A percentile compares a stretch with the other conserved stretches of the same genome.
These are phyloP conservation scores for Eumacrocentrus americanus DNA, from an alignment of 2,888 invertebrate species.

Conservation along the genomic window DNA sequence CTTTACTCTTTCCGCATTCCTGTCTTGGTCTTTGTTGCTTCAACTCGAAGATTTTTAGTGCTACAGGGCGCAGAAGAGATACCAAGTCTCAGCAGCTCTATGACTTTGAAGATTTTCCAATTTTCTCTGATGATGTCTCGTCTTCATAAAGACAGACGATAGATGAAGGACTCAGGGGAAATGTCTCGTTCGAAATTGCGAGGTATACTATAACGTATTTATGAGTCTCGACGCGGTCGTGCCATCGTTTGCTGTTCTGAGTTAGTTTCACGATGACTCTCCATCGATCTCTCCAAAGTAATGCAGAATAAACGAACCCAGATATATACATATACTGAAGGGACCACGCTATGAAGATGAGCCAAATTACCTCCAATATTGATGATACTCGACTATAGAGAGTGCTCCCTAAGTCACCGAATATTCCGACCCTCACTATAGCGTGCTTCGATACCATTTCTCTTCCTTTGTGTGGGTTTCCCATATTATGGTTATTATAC, in stretches of 20 bases:
- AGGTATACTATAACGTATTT: conserved; percentile 6
- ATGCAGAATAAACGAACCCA: conserved; percentile 12
- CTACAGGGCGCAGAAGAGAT: no score
- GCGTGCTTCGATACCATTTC: no score
- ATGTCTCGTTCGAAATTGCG: background rate
- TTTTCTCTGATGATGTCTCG: background rate
- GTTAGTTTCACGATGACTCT: conserved; percentile 2
- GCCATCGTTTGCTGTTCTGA: background rate
- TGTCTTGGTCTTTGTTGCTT: no score
- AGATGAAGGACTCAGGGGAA: background rate
- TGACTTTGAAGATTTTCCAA: background rate
- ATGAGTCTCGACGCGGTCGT: conserved; percentile 12
- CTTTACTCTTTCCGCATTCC: no score
- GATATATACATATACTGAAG: background rate
- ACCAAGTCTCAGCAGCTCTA: no score
- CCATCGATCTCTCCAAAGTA: conserved; percentile 8
- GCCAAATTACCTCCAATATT: conserved; percentile 19
- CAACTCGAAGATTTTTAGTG: no score
- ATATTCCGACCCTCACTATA: no score
- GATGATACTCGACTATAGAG: no score
- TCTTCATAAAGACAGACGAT: background rate
- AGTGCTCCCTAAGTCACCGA: no score
- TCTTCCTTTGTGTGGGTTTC: no score
- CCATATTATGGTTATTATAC: no score
- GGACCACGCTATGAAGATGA: conserved; percentile 3